Evolutionary conservation across 2,888 invertebrate species (phyloP).

Genomic region (Caenorhabditis sp.): DNA sequence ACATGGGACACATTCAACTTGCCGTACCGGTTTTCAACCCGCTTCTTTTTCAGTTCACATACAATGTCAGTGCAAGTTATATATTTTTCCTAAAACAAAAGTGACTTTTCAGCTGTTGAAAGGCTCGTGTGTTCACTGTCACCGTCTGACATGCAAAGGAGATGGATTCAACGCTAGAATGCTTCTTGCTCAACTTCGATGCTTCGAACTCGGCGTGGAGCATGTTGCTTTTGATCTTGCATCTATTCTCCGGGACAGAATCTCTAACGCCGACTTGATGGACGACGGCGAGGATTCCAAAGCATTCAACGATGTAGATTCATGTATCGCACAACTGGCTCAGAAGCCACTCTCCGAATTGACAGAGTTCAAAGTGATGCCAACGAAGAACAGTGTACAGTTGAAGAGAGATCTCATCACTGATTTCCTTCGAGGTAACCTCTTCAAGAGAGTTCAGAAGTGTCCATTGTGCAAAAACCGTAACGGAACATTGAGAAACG

Average conservation of each 20-base stretch:
- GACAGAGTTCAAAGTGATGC: slow-evolving; percentile 45
- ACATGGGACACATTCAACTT: slow-evolving; percentile 95
- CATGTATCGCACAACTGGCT: slow-evolving; percentile 84
- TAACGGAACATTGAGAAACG: slow-evolving; percentile 80
- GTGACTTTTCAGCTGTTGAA: slow-evolving; percentile 83
- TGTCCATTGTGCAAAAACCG: slow-evolving; percentile 80
- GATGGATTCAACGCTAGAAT: slow-evolving; percentile 83
- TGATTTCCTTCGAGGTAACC: slow-evolving; percentile 68
- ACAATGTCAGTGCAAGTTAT: slow-evolving; percentile 84
- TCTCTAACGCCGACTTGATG: slow-evolving; percentile 35
- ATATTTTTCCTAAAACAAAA: too few species aligned
- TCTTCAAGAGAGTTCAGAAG: slow-evolving; percentile 77
- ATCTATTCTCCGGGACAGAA: slow-evolving; percentile 57
- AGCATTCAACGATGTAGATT: slow-evolving; percentile 82
- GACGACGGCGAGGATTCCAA: slow-evolving; percentile 43
- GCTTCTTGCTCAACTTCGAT: slow-evolving; percentile 87
- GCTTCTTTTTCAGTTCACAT: slow-evolving; percentile 90
- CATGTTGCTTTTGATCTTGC: slow-evolving; percentile 87
- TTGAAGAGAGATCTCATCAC: slow-evolving; percentile 71
- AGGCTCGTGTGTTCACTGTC: slow-evolving; percentile 85
- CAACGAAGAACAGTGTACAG: slow-evolving; percentile 76
- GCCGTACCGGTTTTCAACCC: slow-evolving; percentile 94
- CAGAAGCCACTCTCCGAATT: slow-evolving; percentile 53
- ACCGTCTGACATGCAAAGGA: slow-evolving; percentile 82
- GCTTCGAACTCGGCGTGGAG: slow-evolving; percentile 87